Conservation (phyloP, 2,113 vertebrate genomes). For the Atrichornis clamosus region DNA sequence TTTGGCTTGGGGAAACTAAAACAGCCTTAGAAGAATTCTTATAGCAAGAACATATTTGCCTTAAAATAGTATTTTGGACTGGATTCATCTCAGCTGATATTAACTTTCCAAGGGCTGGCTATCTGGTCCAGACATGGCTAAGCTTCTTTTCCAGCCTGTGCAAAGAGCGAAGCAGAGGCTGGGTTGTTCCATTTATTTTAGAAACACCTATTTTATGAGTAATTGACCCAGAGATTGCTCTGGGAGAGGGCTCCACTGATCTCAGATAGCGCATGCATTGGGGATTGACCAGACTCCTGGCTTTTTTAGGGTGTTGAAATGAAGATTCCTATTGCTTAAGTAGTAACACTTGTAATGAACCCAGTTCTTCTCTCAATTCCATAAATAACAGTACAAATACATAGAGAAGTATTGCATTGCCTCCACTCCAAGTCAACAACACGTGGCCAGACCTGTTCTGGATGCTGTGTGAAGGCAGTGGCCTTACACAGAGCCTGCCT, state of each 20-base stretch:
- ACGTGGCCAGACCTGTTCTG: fast-evolving
- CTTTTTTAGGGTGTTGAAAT: background rate
- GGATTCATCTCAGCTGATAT: background rate
- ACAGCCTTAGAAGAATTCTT: background rate
- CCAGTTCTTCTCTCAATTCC: background rate
- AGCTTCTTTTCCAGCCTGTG: background rate
- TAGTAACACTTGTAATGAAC: background rate
- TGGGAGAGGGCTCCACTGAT: too few relatives aligned
- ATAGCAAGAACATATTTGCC: background rate
- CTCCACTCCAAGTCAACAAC: background rate
- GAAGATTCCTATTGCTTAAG: background rate
- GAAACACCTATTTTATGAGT: background rate
- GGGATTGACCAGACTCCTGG: too few relatives aligned
- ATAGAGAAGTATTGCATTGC: background rate
- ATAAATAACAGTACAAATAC: fast-evolving
- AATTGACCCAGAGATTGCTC: background rate
- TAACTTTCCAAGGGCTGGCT: background rate
- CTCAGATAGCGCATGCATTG: background rate
- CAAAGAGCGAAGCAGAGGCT: background rate
- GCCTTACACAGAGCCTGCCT: background rate
- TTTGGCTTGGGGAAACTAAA: background rate
- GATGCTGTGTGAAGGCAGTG: background rate
- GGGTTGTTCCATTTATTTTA: background rate
- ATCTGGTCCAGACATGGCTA: background rate
- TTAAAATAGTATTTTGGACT: background rate